These are phyloP conservation scores for Julus scandinavius DNA, from an alignment of 2,888 invertebrate species.

Conservation along the genomic window DNA sequence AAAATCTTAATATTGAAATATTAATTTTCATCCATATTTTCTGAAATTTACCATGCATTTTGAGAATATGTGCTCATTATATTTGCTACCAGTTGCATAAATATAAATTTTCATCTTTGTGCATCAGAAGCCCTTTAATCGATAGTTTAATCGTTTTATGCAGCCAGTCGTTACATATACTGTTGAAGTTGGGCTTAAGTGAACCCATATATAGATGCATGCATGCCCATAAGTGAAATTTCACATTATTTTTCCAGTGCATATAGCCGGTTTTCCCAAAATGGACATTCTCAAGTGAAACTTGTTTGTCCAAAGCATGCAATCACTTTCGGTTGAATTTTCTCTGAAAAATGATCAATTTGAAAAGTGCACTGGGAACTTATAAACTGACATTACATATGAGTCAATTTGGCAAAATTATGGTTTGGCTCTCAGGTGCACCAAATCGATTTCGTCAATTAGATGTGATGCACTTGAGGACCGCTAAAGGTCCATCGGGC, in stretches of 20 bases:
- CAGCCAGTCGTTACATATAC: too few relatives aligned
- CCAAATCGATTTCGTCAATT: constrained; percentile 29
- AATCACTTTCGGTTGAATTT: constrained; percentile 21
- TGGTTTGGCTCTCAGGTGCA: neutral
- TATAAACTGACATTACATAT: neutral
- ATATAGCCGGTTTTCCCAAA: neutral
- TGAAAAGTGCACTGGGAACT: constrained; percentile 37
- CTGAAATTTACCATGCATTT: too few relatives aligned
- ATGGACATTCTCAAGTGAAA: neutral
- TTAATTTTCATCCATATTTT: too few relatives aligned
- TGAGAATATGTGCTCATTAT: too few relatives aligned
- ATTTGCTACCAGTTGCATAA: too few relatives aligned
- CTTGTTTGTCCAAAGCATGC: neutral
- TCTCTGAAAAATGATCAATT: neutral
- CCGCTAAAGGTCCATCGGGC: neutral
- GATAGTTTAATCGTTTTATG: too few relatives aligned
- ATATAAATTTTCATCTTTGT: too few relatives aligned
- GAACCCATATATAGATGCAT: too few relatives aligned
- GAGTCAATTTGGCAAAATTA: constrained; percentile 11
- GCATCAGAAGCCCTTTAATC: too few relatives aligned
- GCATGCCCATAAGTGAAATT: neutral
- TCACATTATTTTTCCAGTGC: neutral
- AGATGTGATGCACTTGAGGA: constrained; percentile 19
- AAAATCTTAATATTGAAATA: too few relatives aligned
- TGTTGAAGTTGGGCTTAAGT: too few relatives aligned